These are phyloP conservation scores for Pogonocherus hispidulus DNA, from an alignment of 2,888 invertebrate genomes.

Conservation along the genomic window DNA sequence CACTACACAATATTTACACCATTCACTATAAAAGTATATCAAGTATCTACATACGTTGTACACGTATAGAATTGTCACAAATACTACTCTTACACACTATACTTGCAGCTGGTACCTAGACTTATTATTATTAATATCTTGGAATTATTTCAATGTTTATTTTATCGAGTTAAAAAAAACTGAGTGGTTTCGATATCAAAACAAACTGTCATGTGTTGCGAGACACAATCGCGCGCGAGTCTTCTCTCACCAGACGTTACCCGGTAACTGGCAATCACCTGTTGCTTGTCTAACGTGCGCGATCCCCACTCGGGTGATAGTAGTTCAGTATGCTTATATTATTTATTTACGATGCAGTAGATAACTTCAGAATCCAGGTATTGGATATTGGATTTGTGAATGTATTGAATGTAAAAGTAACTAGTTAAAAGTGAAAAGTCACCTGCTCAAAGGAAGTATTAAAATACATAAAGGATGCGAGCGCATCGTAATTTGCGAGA, in stretches of 20 bases:
- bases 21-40: not conserved
- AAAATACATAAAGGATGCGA: too few species aligned
- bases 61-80: not conserved
- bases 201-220: constrained; percentile 15
- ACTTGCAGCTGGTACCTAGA: not conserved
- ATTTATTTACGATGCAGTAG: constrained; percentile 18
- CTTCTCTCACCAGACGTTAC: constrained; percentile 49
- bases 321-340: constrained; percentile 17
- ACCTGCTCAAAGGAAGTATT: too few species aligned
- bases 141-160: constrained; percentile 3
- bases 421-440: constrained; percentile 8
- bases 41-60: not conserved
- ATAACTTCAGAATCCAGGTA: not conserved
- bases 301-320: constrained; percentile 47
- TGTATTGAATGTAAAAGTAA: not conserved
- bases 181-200: constrained; percentile 6
- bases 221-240: constrained; percentile 25
- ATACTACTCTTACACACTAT: not conserved
- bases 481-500: too few species aligned
- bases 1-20: constrained; percentile 12
- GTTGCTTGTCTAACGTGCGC: constrained; percentile 54
- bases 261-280: constrained; percentile 62
- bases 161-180: constrained; percentile 2
- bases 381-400: not conserved
- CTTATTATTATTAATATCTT: not conserved